These are phyloP conservation scores for Morus bassanus DNA, from an alignment of 2,797 vertebrate species.

Conservation along the genomic window DNA sequence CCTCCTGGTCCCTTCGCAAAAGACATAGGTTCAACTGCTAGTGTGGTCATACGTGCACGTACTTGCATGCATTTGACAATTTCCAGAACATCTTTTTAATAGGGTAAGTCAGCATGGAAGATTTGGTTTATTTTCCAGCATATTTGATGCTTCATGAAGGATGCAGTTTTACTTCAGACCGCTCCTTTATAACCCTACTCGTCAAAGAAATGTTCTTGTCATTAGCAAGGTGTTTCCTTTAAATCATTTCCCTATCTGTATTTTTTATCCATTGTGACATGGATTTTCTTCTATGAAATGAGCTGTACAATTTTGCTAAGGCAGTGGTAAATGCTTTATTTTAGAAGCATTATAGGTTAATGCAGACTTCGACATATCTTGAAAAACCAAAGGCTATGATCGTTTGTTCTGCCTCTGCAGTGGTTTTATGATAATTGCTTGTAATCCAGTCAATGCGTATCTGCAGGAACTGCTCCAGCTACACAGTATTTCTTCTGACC, in stretches of 20 bases:
- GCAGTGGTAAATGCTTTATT: conserved; percentile 35
- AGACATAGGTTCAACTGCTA: fast-evolving
- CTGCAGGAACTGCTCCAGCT: not conserved
- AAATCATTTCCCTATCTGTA: conserved; percentile 31
- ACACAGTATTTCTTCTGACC: not conserved
- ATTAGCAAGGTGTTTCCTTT: conserved; percentile 50
- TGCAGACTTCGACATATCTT: not conserved
- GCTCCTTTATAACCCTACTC: conserved; percentile 9
- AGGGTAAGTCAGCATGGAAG: conserved; percentile 14
- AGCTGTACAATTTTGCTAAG: conserved; percentile 39
- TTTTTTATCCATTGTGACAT: conserved; percentile 28
- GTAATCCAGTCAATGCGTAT: not conserved
- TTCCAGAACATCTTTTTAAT: conserved; percentile 13
- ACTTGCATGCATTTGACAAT: not conserved
- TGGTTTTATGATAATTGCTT: not conserved
- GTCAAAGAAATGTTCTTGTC: conserved; percentile 40
- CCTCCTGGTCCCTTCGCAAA: fast-evolving
- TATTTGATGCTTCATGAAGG: conserved; percentile 61
- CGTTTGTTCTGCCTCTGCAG: conserved; percentile 1
- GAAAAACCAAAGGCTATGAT: not conserved
- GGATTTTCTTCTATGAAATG: conserved; percentile 22
- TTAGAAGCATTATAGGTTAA: conserved; percentile 27
- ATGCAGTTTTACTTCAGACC: conserved; percentile 15
- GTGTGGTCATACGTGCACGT: fast-evolving
- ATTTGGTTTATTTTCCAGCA: conserved; percentile 51